phyloP scores from a whole-genome alignment of 2,113 vertebrate species.

The Malurus alboscapulatus region DNA sequence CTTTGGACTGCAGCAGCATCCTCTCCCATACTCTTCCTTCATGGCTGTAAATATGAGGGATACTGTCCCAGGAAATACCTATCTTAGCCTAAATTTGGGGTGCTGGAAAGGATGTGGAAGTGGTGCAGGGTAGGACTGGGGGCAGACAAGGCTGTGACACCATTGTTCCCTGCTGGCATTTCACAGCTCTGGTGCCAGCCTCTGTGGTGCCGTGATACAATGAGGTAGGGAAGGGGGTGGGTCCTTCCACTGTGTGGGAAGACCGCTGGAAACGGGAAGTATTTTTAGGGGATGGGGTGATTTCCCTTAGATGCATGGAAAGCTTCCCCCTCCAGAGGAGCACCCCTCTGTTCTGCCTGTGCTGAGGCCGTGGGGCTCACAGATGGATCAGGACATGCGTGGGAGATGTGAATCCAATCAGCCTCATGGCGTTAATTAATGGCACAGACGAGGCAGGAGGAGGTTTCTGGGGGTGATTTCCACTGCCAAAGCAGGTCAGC shows the following conservation, averaged over 20 bases:
- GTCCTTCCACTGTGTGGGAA: neutral
- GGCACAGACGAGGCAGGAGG: neutral
- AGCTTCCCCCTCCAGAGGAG: neutral
- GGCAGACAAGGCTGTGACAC: neutral
- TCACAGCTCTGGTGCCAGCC: fast-evolving
- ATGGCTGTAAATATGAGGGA: neutral
- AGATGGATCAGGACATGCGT: neutral
- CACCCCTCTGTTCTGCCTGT: fast-evolving
- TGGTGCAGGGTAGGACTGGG: fast-evolving
- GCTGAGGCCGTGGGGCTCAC: neutral
- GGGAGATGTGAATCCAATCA: neutral
- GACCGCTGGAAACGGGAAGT: neutral
- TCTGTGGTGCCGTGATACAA: neutral
- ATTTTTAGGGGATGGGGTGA: neutral
- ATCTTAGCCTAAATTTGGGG: neutral
- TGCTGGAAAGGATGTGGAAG: neutral
- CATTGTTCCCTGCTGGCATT: neutral
- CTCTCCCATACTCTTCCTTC: neutral
- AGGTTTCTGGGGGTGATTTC: neutral
- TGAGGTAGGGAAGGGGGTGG: fast-evolving
- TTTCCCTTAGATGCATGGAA: neutral
- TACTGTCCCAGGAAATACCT: neutral
- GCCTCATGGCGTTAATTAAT: neutral
- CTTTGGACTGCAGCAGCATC: neutral
- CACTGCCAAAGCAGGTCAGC: neutral